Evolutionary conservation across 2,113 vertebrate species (phyloP).

Genomic region (Microcebus jonahi): DNA sequence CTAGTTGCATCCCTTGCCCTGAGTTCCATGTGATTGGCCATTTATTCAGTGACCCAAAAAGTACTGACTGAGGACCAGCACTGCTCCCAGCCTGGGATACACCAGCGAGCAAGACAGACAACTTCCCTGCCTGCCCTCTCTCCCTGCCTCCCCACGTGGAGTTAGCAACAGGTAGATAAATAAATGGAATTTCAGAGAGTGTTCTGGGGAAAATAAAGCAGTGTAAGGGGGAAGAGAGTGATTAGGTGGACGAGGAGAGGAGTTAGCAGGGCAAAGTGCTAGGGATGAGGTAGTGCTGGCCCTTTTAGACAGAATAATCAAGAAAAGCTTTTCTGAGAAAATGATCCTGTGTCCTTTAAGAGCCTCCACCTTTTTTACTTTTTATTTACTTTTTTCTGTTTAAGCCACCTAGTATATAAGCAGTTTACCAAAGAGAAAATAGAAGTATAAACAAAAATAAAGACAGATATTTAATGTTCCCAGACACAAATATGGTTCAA

Average conservation of each 20-base stretch:
- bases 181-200: neutral
- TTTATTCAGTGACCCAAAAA: neutral
- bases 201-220: neutral
- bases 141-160: neutral
- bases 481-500: neutral
- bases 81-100: neutral
- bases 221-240: neutral
- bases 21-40: neutral
- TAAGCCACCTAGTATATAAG: neutral
- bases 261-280: neutral
- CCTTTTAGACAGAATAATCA: neutral
- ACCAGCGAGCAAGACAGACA: neutral
- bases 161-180: neutral
- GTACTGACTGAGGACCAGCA: neutral
- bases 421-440: neutral
- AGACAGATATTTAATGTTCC: neutral
- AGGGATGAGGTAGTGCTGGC: neutral
- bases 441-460: neutral
- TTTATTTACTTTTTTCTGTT: neutral
- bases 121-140: neutral
- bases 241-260: neutral
- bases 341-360: neutral
- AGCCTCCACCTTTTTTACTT: neutral
- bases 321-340: neutral
- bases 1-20: neutral